These are phyloP conservation scores for Tachyglossus aculeatus DNA, from an alignment of 2,797 vertebrate genomes.

Conservation along the genomic window DNA sequence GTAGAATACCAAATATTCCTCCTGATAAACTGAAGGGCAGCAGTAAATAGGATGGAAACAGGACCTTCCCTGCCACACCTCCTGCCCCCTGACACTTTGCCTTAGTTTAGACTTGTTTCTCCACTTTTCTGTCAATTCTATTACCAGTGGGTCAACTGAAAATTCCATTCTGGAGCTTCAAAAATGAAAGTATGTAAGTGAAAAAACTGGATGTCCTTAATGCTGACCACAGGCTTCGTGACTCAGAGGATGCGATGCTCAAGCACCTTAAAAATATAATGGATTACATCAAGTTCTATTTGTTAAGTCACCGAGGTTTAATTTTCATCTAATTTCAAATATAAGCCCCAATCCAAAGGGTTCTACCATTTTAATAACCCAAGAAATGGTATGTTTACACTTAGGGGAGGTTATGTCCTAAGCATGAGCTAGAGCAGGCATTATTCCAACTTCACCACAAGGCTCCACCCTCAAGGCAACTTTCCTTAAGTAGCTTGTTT, in stretches of 20 bases:
- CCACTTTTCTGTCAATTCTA: conserved; percentile 55
- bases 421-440: not conserved
- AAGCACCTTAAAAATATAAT: conserved; percentile 32
- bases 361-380: conserved; percentile 18
- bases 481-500: conserved; percentile 17
- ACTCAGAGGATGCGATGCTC: not conserved
- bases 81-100: too few relatives aligned
- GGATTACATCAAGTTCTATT: conserved; percentile 1
- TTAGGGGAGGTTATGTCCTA: conserved; percentile 8
- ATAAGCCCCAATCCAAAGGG: not conserved
- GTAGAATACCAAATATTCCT: not conserved
- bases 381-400: not conserved
- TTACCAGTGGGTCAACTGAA: conserved; percentile 23
- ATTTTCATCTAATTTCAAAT: conserved; percentile 10
- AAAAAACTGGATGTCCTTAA: conserved; percentile 8
- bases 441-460: not conserved
- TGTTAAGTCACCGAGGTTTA: conserved; percentile 10
- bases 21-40: conserved; percentile 46
- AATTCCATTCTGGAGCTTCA: conserved; percentile 17
- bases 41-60: conserved; percentile 67
- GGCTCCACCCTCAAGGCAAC: not conserved
- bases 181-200: conserved; percentile 31
- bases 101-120: conserved; percentile 60
- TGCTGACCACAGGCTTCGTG: conserved; percentile 28
- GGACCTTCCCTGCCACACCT: too few relatives aligned